Conservation (phyloP, 2,797 vertebrate species). For the Anguilla anguilla region DNA sequence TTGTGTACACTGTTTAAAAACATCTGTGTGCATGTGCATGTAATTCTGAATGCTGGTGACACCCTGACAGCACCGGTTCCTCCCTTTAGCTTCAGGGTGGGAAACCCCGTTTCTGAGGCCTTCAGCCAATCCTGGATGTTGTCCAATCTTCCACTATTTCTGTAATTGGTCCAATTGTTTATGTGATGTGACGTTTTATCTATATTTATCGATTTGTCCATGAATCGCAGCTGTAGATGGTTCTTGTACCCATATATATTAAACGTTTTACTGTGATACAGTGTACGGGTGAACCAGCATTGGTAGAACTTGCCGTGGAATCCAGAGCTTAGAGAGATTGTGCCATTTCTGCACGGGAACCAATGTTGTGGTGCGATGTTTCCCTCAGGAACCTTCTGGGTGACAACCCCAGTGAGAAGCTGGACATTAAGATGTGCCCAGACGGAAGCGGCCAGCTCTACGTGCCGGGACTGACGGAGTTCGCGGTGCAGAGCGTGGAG, state of each 20-base stretch:
- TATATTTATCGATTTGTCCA: not conserved
- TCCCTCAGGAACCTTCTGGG: conserved; percentile 84
- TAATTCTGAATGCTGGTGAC: not conserved
- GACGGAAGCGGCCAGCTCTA: conserved; percentile 92
- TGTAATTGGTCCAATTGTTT: not conserved
- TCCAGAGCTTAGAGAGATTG: not conserved
- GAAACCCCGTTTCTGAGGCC: not conserved
- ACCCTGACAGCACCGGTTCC: not conserved
- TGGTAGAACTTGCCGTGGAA: not conserved
- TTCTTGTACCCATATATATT: not conserved
- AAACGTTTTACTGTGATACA: too few species aligned
- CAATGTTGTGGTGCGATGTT: conserved; percentile 9
- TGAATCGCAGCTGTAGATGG: not conserved
- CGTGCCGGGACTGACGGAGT: conserved; percentile 86
- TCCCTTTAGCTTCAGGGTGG: not conserved
- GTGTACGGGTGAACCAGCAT: too few species aligned
- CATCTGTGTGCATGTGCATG: not conserved
- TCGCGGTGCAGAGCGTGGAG: conserved; percentile 83
- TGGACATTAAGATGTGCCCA: conserved; percentile 94
- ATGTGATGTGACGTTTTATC: not conserved
- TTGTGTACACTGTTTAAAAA: too few species aligned
- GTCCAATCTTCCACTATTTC: not conserved
- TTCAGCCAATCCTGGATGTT: not conserved
- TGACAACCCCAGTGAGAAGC: conserved; percentile 84
- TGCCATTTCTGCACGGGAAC: not conserved